Base-by-base conservation (phyloP, 2,797 vertebrate genomes). In the Platalea minor region DNA sequence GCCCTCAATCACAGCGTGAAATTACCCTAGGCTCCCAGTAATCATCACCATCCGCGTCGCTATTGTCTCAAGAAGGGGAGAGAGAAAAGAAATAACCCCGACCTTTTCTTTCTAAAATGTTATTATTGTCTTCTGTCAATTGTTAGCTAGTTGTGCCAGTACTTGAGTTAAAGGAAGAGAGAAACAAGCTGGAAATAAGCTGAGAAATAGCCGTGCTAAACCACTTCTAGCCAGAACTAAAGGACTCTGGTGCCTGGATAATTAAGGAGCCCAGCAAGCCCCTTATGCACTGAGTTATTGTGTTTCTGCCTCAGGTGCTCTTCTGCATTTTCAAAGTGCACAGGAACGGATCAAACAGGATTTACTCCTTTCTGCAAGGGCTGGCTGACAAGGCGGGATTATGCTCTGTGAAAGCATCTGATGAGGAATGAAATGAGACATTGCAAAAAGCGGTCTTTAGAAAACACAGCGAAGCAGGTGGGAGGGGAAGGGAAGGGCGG, bases 301-400 rank as follows among this genome's bases (percentile, higher is more conserved):
- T 85, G 75, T 76, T 74, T 53, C 24, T 64, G 77, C 84, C 61
- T 45, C 64, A 43, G 39, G 43, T 95, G 78, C 72, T 82, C 19
- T 79, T 65, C 91, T 48, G n/a, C 60, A 25, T 80, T 92, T 88
- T 61, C 56, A 48, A 73, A 93, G 85, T 60, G 89, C 84, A 39
- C 35, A 21, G 85, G 77, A 37, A 91, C 19, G 89, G 89, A 95
- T 96, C 92, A 91, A 88, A 88, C 68, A 50, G 94, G 95, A 92
- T 96, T 94, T 89, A 70, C 81, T 89, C 91, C 91, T 88, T 90
- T 89, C 95, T 89, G 89, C 81, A 25, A 75, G 94, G 88, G 91
- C 90, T 78, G 85, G 31, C 89, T 95, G 95, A 83, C 85, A 68
- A 91, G 39, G 76, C 4, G 13, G 95, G 92, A 75, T 96, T 85